Conservation (phyloP, 2,797 vertebrate species). For the Sphaeramia orbicularis region DNA sequence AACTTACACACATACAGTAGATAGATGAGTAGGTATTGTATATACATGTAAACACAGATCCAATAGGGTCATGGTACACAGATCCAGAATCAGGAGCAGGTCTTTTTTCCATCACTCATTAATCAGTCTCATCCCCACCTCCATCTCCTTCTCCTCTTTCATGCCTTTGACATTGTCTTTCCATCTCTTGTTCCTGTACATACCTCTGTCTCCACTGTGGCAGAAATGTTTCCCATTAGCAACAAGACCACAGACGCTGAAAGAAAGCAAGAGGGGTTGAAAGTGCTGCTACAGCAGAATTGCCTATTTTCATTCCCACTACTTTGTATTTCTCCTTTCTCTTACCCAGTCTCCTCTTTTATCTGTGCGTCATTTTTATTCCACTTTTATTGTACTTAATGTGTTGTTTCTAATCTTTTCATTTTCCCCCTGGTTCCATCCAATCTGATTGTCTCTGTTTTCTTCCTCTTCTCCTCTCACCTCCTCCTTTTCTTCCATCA, state of each 20-base stretch:
- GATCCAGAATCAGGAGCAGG: slow-evolving; percentile 53
- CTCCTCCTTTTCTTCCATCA: slow-evolving; percentile 23
- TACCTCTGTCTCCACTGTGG: slow-evolving; percentile 72
- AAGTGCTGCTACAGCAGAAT: slow-evolving; percentile 80
- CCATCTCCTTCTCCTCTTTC: slow-evolving; percentile 55
- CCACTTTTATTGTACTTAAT: slow-evolving; percentile 11
- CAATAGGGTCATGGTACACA: slow-evolving; percentile 30
- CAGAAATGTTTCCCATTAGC: slow-evolving; percentile 88
- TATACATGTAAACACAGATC: background rate
- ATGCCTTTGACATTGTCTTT: slow-evolving; percentile 63
- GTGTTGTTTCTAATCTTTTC: slow-evolving; percentile 7
- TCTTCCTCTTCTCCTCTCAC: slow-evolving; percentile 8
- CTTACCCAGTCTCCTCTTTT: slow-evolving; percentile 38
- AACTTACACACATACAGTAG: slow-evolving; percentile 25
- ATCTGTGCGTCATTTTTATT: slow-evolving; percentile 32
- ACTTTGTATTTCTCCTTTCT: slow-evolving; percentile 31
- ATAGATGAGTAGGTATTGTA: slow-evolving; percentile 6
- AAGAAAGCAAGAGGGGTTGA: slow-evolving; percentile 59
- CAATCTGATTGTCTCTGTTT: slow-evolving; percentile 9
- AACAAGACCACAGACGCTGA: slow-evolving; percentile 82
- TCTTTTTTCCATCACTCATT: slow-evolving; percentile 64
- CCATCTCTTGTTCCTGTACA: slow-evolving; percentile 70
- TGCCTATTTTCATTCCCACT: slow-evolving; percentile 64
- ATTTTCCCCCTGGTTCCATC: slow-evolving; percentile 1
- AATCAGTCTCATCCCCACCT: slow-evolving; percentile 59